Percentiles rank a stretch among this genome's conserved stretches.
These are phyloP conservation scores for Streblospio benedicti DNA, from an alignment of 1,140 invertebrate genomes.

Conservation along the genomic window DNA sequence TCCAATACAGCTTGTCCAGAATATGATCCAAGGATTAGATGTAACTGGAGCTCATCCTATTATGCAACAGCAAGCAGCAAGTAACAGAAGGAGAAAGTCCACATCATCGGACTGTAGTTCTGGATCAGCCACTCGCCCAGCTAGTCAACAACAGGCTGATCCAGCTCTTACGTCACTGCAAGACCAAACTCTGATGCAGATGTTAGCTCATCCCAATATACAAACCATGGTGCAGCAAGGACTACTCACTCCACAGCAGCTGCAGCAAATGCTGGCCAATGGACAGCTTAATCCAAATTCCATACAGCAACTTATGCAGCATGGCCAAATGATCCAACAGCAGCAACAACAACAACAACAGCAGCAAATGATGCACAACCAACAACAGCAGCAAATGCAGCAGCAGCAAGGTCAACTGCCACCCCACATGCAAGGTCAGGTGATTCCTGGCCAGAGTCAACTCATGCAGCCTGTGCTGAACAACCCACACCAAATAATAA, in stretches of 20 bases:
- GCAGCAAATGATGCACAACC: too few relatives aligned
- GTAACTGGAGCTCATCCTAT: slow-evolving; percentile 10
- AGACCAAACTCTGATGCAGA: too few relatives aligned
- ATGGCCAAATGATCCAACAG: too few relatives aligned
- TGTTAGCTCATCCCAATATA: too few relatives aligned
- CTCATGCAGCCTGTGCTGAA: background rate
- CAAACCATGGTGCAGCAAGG: too few relatives aligned
- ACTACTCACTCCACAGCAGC: too few relatives aligned
- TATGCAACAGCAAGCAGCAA: slow-evolving; percentile 51
- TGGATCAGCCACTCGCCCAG: slow-evolving; percentile 53
- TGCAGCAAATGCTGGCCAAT: too few relatives aligned
- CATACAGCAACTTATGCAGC: too few relatives aligned
- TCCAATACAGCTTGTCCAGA: slow-evolving; percentile 20
- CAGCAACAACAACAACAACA: too few relatives aligned
- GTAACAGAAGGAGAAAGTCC: slow-evolving; percentile 17
- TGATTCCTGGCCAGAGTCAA: background rate
- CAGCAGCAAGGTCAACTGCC: background rate
- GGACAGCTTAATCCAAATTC: too few relatives aligned
- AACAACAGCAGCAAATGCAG: background rate
- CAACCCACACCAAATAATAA: too few relatives aligned
- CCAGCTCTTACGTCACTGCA: too few relatives aligned
- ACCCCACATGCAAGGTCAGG: background rate
- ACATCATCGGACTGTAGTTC: slow-evolving; percentile 28
- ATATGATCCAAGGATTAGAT: slow-evolving; percentile 21
- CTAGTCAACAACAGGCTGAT: slow-evolving; percentile 61